phyloP scores from a whole-genome alignment of 2,113 vertebrate species.

The Neolamprologus hecqui region DNA sequence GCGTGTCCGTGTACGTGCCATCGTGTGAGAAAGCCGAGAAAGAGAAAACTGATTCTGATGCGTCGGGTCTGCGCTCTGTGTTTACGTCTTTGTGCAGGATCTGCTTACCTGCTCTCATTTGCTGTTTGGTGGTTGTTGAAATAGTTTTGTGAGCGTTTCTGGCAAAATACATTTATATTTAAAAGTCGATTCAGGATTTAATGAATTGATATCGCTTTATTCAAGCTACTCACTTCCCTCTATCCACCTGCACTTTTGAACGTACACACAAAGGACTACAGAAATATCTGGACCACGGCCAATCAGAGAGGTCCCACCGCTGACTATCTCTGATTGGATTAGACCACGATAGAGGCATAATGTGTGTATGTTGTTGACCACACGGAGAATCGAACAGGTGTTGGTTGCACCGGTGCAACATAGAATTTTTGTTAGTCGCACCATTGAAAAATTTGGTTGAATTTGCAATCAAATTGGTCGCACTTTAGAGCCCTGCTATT shows the following conservation, averaged over 20 bases:
- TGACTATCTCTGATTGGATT: background rate
- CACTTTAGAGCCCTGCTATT: background rate
- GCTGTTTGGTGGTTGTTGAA: background rate
- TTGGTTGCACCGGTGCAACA: background rate
- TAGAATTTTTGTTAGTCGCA: background rate
- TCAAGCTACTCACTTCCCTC: background rate
- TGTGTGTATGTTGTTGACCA: background rate
- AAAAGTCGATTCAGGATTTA: background rate
- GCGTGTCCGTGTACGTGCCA: background rate
- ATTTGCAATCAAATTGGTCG: background rate
- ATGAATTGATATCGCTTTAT: background rate
- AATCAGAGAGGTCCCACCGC: fast-evolving
- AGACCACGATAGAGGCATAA: background rate
- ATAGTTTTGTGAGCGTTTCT: background rate
- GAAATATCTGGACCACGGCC: background rate
- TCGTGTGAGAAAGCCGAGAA: background rate
- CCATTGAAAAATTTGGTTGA: background rate
- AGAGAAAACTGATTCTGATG: background rate
- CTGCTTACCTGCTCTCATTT: background rate
- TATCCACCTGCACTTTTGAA: background rate
- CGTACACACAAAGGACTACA: background rate
- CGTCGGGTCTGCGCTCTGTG: background rate
- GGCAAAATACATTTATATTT: background rate
- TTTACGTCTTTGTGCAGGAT: background rate
- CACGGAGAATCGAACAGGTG: background rate